A percentile compares a stretch with the other conserved stretches of the same genome.
phyloP scores from a whole-genome alignment of 2,888 invertebrate species.

The Brachyptera risi region DNA sequence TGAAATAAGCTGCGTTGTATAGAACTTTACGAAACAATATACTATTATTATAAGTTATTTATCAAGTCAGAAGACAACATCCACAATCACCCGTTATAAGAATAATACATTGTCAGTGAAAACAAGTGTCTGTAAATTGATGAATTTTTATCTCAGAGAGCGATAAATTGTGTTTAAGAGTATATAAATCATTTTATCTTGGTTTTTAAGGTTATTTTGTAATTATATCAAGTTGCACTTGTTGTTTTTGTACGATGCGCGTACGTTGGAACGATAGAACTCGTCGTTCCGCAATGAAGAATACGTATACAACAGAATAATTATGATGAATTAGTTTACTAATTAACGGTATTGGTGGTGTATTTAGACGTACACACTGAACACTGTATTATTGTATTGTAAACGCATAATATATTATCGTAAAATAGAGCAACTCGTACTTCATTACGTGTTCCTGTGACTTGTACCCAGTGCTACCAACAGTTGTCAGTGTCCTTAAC shows the following conservation, averaged over 20 bases:
- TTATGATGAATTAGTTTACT: constrained; percentile 14
- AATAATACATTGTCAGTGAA: too few relatives aligned
- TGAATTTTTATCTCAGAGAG: not conserved
- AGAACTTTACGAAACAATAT: too few relatives aligned
- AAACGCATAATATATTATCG: constrained; percentile 33
- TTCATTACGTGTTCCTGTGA: not conserved
- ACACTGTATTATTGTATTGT: constrained; percentile 26
- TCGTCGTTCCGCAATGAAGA: constrained; percentile 7
- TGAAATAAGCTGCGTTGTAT: too few relatives aligned
- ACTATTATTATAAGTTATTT: too few relatives aligned
- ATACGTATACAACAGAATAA: not conserved
- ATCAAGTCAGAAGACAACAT: too few relatives aligned
- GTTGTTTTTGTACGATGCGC: constrained; percentile 19
- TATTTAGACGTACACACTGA: not conserved
- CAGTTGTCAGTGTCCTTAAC: too few relatives aligned
- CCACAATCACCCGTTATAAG: too few relatives aligned
- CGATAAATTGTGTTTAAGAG: constrained; percentile 13
- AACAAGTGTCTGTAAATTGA: constrained; percentile 1
- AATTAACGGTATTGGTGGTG: constrained; percentile 4
- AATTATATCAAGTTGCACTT: constrained; percentile 12
- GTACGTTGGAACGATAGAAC: too few relatives aligned
- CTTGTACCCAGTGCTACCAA: too few relatives aligned
- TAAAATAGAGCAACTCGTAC: not conserved
- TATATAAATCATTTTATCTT: constrained; percentile 17
- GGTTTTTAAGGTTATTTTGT: constrained; percentile 21